A percentile compares a stretch with the other conserved stretches of the same genome.
Evolutionary conservation across 2,888 invertebrate genomes (phyloP).

Genomic region (Nomada ruficornis): DNA sequence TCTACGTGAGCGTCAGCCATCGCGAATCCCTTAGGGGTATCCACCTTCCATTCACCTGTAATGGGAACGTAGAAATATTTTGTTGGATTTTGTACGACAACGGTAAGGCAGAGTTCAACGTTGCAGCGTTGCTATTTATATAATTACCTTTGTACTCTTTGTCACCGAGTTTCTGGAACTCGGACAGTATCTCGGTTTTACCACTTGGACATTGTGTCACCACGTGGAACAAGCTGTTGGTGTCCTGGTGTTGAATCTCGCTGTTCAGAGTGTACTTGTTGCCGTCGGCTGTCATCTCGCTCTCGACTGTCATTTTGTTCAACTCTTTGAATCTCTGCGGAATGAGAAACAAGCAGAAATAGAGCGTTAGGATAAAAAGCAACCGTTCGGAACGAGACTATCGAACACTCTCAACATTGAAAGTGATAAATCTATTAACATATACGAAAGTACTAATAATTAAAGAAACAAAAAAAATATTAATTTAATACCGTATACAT

Average conservation of each 20-base stretch:
- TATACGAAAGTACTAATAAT: background rate
- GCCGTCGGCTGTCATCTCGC: slow-evolving; percentile 86
- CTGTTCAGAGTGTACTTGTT: slow-evolving; percentile 86
- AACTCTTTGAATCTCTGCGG: slow-evolving; percentile 72
- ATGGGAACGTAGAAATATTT: background rate
- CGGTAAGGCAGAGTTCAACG: too few species aligned
- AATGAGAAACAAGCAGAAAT: background rate
- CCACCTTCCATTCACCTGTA: slow-evolving; percentile 76
- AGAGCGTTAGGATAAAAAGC: too few species aligned
- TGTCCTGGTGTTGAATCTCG: slow-evolving; percentile 85
- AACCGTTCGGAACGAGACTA: too few species aligned
- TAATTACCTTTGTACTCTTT: slow-evolving; percentile 86
- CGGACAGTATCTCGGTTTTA: slow-evolving; percentile 83
- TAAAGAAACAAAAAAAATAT: background rate
- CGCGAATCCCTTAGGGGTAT: slow-evolving; percentile 83
- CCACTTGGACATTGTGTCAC: slow-evolving; percentile 85
- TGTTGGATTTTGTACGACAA: background rate
- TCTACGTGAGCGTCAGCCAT: slow-evolving; percentile 85
- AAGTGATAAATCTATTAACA: too few species aligned
- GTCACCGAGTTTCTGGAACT: slow-evolving; percentile 85
- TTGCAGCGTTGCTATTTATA: background rate
- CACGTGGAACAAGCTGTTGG: slow-evolving; percentile 85
- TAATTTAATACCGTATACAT: too few species aligned
- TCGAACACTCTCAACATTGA: too few species aligned
- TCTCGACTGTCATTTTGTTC: slow-evolving; percentile 79